Base-by-base conservation (phyloP, 2,888 invertebrate genomes). In the Disparrhopalites patrizii region DNA sequence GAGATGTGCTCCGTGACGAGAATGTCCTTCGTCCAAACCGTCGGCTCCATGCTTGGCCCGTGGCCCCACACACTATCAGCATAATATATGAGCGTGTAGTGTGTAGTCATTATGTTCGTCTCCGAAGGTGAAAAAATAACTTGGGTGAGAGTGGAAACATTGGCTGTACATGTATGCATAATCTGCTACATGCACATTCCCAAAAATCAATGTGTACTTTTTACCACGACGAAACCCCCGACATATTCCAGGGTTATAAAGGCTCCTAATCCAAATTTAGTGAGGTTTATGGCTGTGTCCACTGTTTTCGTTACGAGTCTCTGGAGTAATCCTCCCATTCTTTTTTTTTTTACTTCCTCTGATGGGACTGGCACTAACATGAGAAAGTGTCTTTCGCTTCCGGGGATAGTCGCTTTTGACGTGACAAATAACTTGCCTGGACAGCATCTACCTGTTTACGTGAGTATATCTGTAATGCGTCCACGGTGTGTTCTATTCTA, bases 41-140 rank as follows among this genome's bases (percentile, higher is more conserved):
- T 93, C 8, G 95, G 95, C 79, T 93, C 89, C 95, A 95, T 95
- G 1, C 94, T 95, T 3, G 92, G 91, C 18, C 95, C 94, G 95
- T 3, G 92, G 91, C 18, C 95, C 95, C 61, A 86, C 85, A 80
- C 94, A 94, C 93, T 94, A 62, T 31, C 3, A 2, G 23, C 4
- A 55, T 15, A 55, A n/a, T n/a, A n/a, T n/a, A n/a, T n/a, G n/a
- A n/a, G n/a, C n/a, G n/a, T n/a, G n/a, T n/a, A n/a, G n/a, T n/a
- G n/a, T n/a, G n/a, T n/a, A n/a, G n/a, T n/a, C n/a, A n/a, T n/a
- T n/a, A n/a, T n/a, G n/a, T n/a, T n/a, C n/a, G n/a, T n/a, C n/a
- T n/a, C n/a, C n/a, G n/a, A n/a, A n/a, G n/a, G n/a, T n/a, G n/a
- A 13, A 36, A 10, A 36, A 10, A 36, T 8, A 36, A 13, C 8